Percentiles rank a stretch among this genome's conserved stretches.
These are phyloP conservation scores for Cloeon dipterum DNA, from an alignment of 2,888 invertebrate genomes.

Conservation along the genomic window DNA sequence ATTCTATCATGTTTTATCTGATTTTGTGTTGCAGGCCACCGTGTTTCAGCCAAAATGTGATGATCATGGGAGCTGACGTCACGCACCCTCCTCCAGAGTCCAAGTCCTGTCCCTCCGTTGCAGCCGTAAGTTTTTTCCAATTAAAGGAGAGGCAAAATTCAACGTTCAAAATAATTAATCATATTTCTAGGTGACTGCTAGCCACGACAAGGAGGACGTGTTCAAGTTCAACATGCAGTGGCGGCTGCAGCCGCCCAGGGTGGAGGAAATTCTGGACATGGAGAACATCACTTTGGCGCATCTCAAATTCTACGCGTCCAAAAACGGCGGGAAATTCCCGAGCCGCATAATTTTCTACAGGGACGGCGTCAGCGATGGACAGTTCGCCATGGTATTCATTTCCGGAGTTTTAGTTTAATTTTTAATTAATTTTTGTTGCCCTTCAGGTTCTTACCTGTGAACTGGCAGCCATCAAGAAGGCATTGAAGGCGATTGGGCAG, in stretches of 20 bases:
- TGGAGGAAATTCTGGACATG: constrained; percentile 54
- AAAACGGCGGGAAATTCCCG: constrained; percentile 24
- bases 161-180: neutral
- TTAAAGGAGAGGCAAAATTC: neutral
- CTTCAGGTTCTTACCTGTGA: constrained; percentile 44
- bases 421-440: too few relatives aligned
- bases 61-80: constrained; percentile 74
- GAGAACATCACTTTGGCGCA: constrained; percentile 41
- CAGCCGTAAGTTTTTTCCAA: constrained; percentile 20
- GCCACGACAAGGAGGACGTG: constrained; percentile 38
- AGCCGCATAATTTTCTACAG: constrained; percentile 42
- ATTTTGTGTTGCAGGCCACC: constrained; percentile 15
- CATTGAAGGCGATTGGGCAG: constrained; percentile 31
- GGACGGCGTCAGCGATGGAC: constrained; percentile 75
- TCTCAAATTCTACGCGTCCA: constrained; percentile 25
- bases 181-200: constrained; percentile 38
- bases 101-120: constrained; percentile 27
- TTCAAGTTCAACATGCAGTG: constrained; percentile 52
- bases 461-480: constrained; percentile 41
- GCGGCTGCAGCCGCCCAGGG: constrained; percentile 46
- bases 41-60: constrained; percentile 28
- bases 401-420: neutral
- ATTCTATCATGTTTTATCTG: neutral
- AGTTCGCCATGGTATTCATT: constrained; percentile 34
- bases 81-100: constrained; percentile 71